Percentiles rank a stretch among this genome's conserved stretches.
phyloP scores from a whole-genome alignment of 2,797 vertebrate species.

The Pseudocheirus occidentalis region DNA sequence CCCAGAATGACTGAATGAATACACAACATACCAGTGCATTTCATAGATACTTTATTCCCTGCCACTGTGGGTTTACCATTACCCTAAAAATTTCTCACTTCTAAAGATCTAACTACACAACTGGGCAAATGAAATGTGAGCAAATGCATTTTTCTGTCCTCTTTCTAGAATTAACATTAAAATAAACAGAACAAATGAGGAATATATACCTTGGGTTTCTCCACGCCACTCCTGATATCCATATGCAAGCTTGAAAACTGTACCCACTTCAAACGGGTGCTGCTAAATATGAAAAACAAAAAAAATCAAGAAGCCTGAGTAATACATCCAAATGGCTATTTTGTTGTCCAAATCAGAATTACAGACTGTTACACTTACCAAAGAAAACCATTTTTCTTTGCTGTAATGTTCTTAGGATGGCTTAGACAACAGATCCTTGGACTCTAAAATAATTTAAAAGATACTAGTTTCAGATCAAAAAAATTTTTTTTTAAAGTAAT shows the following conservation, averaged over 20 bases:
- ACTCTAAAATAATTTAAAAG: slow-evolving; percentile 67
- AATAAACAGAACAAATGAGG: neutral
- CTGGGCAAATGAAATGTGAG: slow-evolving; percentile 25
- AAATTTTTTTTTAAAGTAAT: neutral
- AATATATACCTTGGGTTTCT: slow-evolving; percentile 81
- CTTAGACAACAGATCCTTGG: slow-evolving; percentile 71
- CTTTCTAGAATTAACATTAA: neutral
- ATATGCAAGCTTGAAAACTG: slow-evolving; percentile 70
- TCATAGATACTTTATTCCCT: neutral
- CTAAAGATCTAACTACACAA: neutral
- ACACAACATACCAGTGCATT: neutral
- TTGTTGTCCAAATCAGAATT: neutral
- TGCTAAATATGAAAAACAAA: slow-evolving; percentile 61
- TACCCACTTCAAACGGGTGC: slow-evolving; percentile 67
- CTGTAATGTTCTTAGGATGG: slow-evolving; percentile 62
- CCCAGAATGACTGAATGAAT: neutral
- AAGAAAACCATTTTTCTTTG: slow-evolving; percentile 71
- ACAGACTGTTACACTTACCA: slow-evolving; percentile 81
- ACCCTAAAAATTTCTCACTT: slow-evolving; percentile 13
- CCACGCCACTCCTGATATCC: slow-evolving; percentile 70
- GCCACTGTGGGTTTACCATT: accelerated
- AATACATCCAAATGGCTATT: neutral
- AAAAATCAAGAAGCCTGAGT: slow-evolving; percentile 30
- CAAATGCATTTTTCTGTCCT: slow-evolving; percentile 3
- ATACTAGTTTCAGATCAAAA: slow-evolving; percentile 8